These are phyloP conservation scores for Cheilosia pagana DNA, from an alignment of 2,888 invertebrate species.

Conservation along the genomic window DNA sequence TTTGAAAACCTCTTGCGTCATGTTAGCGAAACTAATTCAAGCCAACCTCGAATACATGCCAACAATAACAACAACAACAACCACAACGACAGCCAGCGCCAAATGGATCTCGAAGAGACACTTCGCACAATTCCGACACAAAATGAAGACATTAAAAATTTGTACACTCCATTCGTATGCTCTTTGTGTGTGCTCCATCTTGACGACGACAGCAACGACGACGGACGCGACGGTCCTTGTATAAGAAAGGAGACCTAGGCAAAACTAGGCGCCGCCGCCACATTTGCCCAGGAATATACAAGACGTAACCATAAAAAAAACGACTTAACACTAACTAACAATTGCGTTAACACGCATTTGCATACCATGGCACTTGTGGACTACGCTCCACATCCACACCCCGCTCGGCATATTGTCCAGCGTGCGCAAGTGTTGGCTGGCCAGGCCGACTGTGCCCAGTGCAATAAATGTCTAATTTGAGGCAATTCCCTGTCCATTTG, in stretches of 20 bases:
- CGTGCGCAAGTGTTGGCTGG: conserved; percentile 1
- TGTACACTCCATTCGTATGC: conserved; percentile 30
- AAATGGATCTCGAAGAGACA: conserved; percentile 24
- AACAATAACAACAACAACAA: conserved; percentile 30
- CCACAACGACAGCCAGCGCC: not conserved
- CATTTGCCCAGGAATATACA: conserved; percentile 25
- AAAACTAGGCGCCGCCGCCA: conserved; percentile 59
- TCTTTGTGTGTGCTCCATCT: conserved; percentile 24
- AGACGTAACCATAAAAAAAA: conserved; percentile 45
- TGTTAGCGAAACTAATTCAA: conserved; percentile 48
- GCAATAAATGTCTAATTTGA: conserved; percentile 73
- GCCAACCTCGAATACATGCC: conserved; percentile 41
- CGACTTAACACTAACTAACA: conserved; percentile 62
- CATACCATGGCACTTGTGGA: conserved; percentile 39
- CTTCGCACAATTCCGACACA: conserved; percentile 33
- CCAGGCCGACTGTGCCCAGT: conserved; percentile 50
- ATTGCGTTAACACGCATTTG: conserved; percentile 75
- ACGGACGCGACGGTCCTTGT: conserved; percentile 54
- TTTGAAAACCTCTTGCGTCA: conserved; percentile 40
- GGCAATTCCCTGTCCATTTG: conserved; percentile 71
- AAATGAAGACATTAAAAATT: conserved; percentile 73
- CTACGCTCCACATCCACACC: conserved; percentile 35
- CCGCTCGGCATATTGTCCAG: not conserved
- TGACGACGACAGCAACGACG: not conserved
- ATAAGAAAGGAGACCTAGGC: conserved; percentile 30